phyloP scores from a whole-genome alignment of 2,888 invertebrate genomes.

The Carterocephalus palaemon region DNA sequence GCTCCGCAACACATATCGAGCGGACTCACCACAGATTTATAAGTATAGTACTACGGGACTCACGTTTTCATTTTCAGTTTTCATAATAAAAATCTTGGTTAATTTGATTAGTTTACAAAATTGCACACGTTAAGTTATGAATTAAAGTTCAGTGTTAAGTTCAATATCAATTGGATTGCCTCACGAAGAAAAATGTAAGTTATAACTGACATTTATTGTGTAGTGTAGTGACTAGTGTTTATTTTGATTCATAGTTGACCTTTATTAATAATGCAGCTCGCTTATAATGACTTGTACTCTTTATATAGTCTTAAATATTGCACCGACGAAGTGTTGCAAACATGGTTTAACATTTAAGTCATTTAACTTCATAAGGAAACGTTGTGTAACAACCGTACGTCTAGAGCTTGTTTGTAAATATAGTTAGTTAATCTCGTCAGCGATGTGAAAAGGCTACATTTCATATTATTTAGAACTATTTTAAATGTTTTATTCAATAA shows the following conservation, averaged over 20 bases:
- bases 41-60: no score
- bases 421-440: background rate
- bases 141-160: constrained; percentile 32
- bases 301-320: no score
- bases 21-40: no score
- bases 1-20: constrained; percentile 26
- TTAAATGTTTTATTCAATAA: no score
- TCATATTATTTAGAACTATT: no score
- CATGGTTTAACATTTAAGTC: constrained; percentile 3
- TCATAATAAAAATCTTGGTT: constrained; percentile 31
- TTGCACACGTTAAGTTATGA: constrained; percentile 32
- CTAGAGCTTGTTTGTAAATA: constrained; percentile 10
- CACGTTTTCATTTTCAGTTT: constrained; percentile 29
- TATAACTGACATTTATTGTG: constrained; percentile 16
- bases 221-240: constrained; percentile 10
- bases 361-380: background rate
- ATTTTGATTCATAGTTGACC: constrained; percentile 8
- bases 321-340: no score
- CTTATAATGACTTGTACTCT: no score
- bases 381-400: constrained; percentile 9
- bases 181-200: constrained; percentile 29
- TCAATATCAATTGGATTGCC: constrained; percentile 26
- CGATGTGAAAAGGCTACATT: constrained; percentile 3
- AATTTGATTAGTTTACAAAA: constrained; percentile 31
- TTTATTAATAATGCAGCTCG: constrained; percentile 5